Percentiles rank a stretch among this genome's conserved stretches.
Conservation (phyloP, 2,113 vertebrate genomes). For the Agelaius tricolor region DNA sequence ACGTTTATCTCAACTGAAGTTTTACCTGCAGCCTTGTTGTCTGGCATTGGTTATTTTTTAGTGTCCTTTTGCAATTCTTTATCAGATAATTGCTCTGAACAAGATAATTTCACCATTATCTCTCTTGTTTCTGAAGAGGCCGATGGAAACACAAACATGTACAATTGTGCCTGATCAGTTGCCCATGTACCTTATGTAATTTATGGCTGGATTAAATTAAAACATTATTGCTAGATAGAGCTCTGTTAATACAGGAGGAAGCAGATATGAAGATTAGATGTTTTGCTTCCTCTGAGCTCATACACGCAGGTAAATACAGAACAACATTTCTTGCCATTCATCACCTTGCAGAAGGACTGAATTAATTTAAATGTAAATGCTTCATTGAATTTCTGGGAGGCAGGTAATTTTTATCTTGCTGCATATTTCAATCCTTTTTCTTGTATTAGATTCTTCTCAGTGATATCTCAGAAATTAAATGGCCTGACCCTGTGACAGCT, state of each 20-base stretch:
- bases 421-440: background rate
- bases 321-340: background rate
- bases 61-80: background rate
- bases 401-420: background rate
- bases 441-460: conserved; percentile 70
- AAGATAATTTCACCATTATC: background rate
- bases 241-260: background rate
- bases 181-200: background rate
- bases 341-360: background rate
- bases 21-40: background rate
- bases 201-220: background rate
- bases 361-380: background rate
- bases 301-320: background rate
- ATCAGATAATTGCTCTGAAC: background rate
- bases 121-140: background rate
- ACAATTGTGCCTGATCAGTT: background rate
- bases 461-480: conserved; percentile 75
- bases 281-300: background rate
- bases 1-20: background rate
- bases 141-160: background rate
- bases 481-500: conserved; percentile 70
- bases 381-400: background rate
- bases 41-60: background rate
- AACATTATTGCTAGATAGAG: background rate
- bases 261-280: background rate